These are phyloP conservation scores for Origma solitaria DNA, from an alignment of 2,113 vertebrate genomes.

Conservation along the genomic window DNA sequence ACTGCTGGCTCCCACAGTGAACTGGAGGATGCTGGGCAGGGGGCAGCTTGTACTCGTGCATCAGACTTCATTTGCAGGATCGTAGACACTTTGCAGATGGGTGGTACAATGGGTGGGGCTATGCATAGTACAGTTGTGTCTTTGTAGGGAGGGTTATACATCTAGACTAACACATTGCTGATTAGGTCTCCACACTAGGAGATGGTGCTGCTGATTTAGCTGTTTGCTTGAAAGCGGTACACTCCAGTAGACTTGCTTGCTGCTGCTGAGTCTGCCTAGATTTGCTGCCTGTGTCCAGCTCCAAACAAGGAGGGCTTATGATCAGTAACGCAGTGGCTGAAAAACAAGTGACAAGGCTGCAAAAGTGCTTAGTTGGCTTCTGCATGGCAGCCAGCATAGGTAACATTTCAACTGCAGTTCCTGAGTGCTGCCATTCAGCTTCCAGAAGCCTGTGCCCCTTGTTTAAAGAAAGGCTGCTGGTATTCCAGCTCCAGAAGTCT, in stretches of 20 bases:
- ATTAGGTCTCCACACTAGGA: background rate
- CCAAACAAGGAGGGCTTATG: rapidly evolving
- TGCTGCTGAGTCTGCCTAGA: background rate
- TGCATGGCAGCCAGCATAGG: background rate
- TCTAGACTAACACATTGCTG: background rate
- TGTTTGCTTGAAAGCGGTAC: background rate
- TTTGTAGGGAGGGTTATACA: background rate
- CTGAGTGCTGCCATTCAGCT: background rate
- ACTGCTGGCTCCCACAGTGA: background rate
- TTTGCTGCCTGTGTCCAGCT: background rate
- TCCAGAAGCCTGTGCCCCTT: background rate
- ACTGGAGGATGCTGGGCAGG: background rate
- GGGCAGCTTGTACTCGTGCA: background rate
- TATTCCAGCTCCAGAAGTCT: background rate
- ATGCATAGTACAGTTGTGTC: background rate
- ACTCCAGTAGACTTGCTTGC: background rate
- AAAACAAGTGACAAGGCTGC: background rate
- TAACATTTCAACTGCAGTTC: background rate
- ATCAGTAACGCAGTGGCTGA: background rate
- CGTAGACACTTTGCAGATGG: background rate
- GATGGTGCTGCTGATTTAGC: background rate
- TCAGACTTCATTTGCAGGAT: background rate
- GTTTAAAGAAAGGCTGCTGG: background rate
- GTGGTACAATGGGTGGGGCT: background rate
- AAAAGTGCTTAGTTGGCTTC: background rate